Base-by-base conservation (phyloP, 2,113 vertebrate genomes). In the Dipodomys stephensi region DNA sequence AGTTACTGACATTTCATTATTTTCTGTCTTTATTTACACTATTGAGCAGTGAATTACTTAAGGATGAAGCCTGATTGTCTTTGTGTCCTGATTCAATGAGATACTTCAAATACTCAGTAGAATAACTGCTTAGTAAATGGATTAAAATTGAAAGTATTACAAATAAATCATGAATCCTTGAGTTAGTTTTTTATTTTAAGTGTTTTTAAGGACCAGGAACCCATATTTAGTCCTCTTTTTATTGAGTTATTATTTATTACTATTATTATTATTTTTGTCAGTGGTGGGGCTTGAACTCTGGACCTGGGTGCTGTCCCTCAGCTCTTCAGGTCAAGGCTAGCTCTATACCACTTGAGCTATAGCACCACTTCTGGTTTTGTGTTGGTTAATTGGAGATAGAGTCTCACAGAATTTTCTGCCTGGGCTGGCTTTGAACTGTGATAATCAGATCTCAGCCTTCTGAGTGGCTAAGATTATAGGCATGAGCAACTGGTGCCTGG, bases 171-270 rank as follows among this genome's bases (percentile, higher is more conserved):
- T 39, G 35, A 74, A 64, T 15, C 3, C 28, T 78, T 73, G 73
- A 93, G 62, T 73, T 64, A 64, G 67, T 91, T 72, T 84, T 73
- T 12, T 93, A 57, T 73, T 69, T 94, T 94, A 85, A 94, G 74
- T 9, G 85, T 25, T 85, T 93, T 87, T 79, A 82, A 93, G 53
- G 30, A 72, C 23, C 0, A 28, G 65, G 20, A 94, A 71, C 16
- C 12, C 7, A 72, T 92, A 83, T 94, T 81, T 39, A 6, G 39
- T 39, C 39, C 39, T 39, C 39, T 39, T 39, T 39, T 39, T 39
- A 39, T 39, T 39, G 39, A 39, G 5, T 39, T 39, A 39, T 39
- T 39, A 39, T 39, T 39, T 39, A 39, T 6, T 39, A 39, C 39
- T 39, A 39, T 6, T 39, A 39, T 39, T 39, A 39, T 39, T 39